Evolutionary conservation across 2,797 vertebrate genomes (phyloP).

Genomic region (Muscicapa striata): DNA sequence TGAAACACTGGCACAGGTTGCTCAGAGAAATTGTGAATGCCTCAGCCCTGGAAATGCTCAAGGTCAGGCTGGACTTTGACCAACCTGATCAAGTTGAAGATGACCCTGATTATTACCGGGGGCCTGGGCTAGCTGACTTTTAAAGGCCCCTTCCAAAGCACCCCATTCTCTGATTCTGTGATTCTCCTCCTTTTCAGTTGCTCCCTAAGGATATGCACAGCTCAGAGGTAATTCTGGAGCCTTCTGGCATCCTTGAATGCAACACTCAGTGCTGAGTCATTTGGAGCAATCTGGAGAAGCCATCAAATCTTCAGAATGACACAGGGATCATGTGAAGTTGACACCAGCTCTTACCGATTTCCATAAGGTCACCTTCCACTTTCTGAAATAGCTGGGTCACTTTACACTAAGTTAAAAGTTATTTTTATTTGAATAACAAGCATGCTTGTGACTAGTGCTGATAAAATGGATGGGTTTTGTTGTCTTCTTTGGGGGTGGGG

Average conservation of each 20-base stretch:
- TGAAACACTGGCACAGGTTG: not conserved
- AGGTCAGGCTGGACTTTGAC: not conserved
- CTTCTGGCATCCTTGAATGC: not conserved
- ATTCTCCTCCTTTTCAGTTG: not conserved
- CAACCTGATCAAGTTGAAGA: not conserved
- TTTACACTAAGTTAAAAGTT: not conserved
- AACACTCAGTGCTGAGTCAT: not conserved
- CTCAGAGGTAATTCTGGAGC: not conserved
- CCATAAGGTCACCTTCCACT: not conserved
- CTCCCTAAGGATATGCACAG: not conserved
- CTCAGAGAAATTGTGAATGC: not conserved
- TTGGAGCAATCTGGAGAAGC: not conserved
- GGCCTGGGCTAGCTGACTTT: not conserved
- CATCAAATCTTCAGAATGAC: not conserved
- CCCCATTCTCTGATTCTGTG: not conserved
- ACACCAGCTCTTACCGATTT: not conserved
- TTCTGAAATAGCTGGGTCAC: not conserved
- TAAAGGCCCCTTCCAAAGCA: not conserved
- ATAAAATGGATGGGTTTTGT: not conserved
- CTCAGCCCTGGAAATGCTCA: not conserved
- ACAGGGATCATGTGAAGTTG: fast-evolving
- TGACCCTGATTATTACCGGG: not conserved
- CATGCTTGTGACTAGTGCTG: not conserved
- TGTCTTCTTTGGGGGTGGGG: not conserved
- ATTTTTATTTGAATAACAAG: not conserved